These are phyloP conservation scores for Marronus borbonicus DNA, from an alignment of 2,888 invertebrate species.

Conservation along the genomic window DNA sequence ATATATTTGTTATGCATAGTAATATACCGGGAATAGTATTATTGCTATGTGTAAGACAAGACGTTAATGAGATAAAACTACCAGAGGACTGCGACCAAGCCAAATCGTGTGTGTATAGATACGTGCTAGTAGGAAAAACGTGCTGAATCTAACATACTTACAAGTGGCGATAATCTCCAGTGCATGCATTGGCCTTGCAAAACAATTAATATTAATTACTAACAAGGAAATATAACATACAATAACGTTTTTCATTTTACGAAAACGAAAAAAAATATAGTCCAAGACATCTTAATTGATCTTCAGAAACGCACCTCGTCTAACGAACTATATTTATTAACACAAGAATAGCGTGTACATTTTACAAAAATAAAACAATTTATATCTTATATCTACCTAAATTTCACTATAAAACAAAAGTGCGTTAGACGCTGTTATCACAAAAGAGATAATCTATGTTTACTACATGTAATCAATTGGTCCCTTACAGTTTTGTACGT, in stretches of 20 bases:
- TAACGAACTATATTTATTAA: slow-evolving; percentile 28
- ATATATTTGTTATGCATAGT: too few species aligned
- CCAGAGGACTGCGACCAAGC: slow-evolving; percentile 30
- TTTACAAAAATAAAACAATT: slow-evolving; percentile 45
- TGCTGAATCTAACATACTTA: slow-evolving; percentile 76
- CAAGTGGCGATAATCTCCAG: slow-evolving; percentile 91
- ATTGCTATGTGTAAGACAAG: background rate
- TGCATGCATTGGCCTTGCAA: slow-evolving; percentile 88
- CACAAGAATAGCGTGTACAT: slow-evolving; percentile 33
- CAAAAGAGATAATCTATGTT: background rate
- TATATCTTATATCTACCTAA: slow-evolving; percentile 25
- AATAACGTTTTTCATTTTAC: slow-evolving; percentile 34
- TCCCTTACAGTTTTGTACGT: slow-evolving; percentile 17
- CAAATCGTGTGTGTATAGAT: slow-evolving; percentile 4
- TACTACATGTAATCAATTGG: slow-evolving; percentile 12
- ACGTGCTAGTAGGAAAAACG: slow-evolving; percentile 44
- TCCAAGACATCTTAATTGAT: background rate
- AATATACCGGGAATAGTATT: too few species aligned
- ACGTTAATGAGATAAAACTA: background rate
- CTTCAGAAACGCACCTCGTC: background rate
- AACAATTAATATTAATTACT: slow-evolving; percentile 68
- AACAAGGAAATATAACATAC: slow-evolving; percentile 43
- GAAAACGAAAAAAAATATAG: background rate
- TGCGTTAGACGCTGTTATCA: slow-evolving; percentile 33
- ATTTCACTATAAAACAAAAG: slow-evolving; percentile 4